Base-by-base conservation (phyloP, 2,888 invertebrate species). In the Odontomyia ornata region DNA sequence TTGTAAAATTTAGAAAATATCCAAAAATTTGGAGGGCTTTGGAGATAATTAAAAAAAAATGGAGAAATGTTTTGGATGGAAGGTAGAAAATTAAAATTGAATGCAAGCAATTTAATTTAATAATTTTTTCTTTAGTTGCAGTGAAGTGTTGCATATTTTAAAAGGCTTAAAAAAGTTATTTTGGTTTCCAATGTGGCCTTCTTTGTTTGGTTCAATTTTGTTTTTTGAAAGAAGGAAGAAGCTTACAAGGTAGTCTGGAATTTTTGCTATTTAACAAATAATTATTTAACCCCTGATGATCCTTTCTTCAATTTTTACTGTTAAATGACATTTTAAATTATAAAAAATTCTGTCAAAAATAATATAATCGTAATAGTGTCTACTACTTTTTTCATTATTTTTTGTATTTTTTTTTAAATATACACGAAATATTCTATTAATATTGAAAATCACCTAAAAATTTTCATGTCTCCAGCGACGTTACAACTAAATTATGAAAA, bases 381-480 rank as follows among this genome's bases (percentile, higher is more conserved):
- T 57, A 27, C 18, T 13, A 28, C 28, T 56, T 27, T 69, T 69
- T 46, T 47, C 9, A 3, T 9, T 36, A 4, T 67, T 64, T 30
- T 36, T 62, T 60, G 36, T 57, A 57, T 46, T 46, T 60, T 28
- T 36, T 36, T 36, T 9, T 36, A 9, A n/a, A n/a, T n/a, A 43
- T 75, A 43, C 23, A 18, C 23, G 28, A 15, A 75, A 75, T 60
- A 36, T 60, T 46, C 36, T 9, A 36, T 25, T 69, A 69, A 69
- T 57, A 73, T 73, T 76, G 36, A 71, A 76, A 77, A 71, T 62
- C 69, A 77, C 47, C 64, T 64, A 64, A 85, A 80, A 84, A 86
- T 82, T 82, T 86, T 87, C 85, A 87, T 84, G 87, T 87, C 80
- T 87, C 87, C 80, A 87, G 80, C 52, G 87, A 87, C 64, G 87